Evolutionary conservation across 2,797 vertebrate genomes (phyloP), one percentile per base, ranked within the genome.

Genomic region (Anguilla obscura): DNA sequence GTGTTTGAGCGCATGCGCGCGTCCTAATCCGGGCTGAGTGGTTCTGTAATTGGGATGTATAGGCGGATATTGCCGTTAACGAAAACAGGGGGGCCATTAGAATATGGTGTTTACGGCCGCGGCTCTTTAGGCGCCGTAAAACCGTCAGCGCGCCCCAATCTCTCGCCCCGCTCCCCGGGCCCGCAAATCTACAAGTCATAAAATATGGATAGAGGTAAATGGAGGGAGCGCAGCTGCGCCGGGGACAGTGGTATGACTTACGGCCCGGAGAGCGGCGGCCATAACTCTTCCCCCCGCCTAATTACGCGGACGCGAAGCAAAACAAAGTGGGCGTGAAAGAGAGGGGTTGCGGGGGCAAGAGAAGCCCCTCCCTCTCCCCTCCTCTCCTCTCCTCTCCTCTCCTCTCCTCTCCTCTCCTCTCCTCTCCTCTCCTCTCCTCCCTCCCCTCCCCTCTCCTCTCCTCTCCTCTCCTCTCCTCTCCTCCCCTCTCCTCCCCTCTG

Each of bases 61-160:
- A 92, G 96, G 94, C 94, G 94, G 94, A 93, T 92, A 95, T 96
- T 96, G 95, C 96, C 96, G 95, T 94, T 94, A 96, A 95, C 96
- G 97, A 97, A 97, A 97, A 95, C 89, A 96, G 93, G 94, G 92
- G 90, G 93, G 91, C 95, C 96, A 96, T 97, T 97, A 96, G 95
- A 95, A 96, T 95, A 96, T 95, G 95, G 95, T 95, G 96, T 98
- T 98, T 98, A 97, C 97, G 95, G 96, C 96, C 95, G 95, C 91
- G 95, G 97, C 96, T 97, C 97, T 97, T 97, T 97, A 97, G 95
- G 94, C 96, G 97, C 97, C 96, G 91, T 99, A 98, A 99, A 99
- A 94, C 95, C 97, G 97, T 97, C 97, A 93, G 91, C 93, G 94
- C 93, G 93, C 93, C 93, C 96, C 96, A 95, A 97, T 97, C 96